These are phyloP conservation scores for Drosophila incognita DNA, from an alignment of 2,888 invertebrate genomes.

Conservation along the genomic window DNA sequence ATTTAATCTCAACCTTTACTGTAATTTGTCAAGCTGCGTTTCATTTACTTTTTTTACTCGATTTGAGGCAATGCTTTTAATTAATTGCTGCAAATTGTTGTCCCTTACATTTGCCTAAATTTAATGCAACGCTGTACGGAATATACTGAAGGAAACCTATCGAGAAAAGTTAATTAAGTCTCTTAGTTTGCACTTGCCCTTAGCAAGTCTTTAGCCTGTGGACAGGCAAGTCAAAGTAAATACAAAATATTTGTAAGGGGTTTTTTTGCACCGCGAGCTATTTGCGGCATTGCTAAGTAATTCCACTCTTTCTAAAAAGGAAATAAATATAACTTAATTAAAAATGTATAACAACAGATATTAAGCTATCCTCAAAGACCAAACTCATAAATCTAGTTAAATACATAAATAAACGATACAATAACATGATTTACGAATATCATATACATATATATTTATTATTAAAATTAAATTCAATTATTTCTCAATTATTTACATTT, in stretches of 20 bases:
- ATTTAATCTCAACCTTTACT: not conserved
- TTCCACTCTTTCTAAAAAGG: not conserved
- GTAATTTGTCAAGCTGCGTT: constrained; percentile 6
- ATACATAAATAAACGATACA: not conserved
- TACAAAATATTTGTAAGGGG: not conserved
- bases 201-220: not conserved
- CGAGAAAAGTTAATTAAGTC: constrained; percentile 8
- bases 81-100: not conserved
- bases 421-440: not conserved
- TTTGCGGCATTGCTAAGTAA: not conserved
- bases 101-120: not conserved
- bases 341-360: not conserved
- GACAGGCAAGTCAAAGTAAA: not conserved
- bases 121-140: not conserved
- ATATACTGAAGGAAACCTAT: not conserved
- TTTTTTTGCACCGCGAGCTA: not conserved
- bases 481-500: not conserved
- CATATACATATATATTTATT: not conserved
- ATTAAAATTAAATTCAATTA: not conserved
- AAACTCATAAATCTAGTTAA: not conserved
- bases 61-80: not conserved
- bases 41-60: not conserved
- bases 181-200: constrained; percentile 1
- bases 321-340: not conserved
- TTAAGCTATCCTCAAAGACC: not conserved